Percentiles rank a stretch among this genome's conserved stretches.
These are phyloP conservation scores for Diplolepis rosae DNA, from an alignment of 2,888 invertebrate genomes.

Conservation along the genomic window DNA sequence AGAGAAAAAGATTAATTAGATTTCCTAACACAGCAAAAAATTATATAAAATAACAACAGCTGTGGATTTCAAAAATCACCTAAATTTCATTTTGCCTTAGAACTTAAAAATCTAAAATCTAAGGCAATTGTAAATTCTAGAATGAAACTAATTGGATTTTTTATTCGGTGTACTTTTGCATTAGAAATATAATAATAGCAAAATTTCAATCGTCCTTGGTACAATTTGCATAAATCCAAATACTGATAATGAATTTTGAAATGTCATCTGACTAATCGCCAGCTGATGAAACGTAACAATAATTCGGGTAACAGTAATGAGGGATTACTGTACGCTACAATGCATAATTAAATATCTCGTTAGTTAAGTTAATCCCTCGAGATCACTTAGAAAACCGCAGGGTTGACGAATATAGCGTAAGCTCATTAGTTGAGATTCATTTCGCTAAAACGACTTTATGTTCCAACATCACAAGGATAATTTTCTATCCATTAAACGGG, in stretches of 20 bases:
- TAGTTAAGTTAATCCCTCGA: slow-evolving; percentile 46
- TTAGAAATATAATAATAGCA: no score
- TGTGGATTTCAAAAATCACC: not conserved
- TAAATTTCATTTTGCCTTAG: no score
- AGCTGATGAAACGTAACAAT: not conserved
- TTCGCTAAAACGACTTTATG: not conserved
- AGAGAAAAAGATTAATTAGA: not conserved
- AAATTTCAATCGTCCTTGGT: no score
- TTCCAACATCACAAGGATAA: not conserved
- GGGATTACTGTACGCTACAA: slow-evolving; percentile 22
- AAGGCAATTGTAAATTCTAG: no score
- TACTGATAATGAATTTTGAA: not conserved
- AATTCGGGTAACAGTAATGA: not conserved
- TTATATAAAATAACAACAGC: not conserved
- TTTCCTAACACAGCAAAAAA: not conserved
- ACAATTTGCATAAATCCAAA: not conserved
- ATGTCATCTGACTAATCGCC: slow-evolving; percentile 4
- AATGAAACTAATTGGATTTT: no score
- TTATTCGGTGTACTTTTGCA: no score
- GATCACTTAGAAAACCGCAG: slow-evolving; percentile 33
- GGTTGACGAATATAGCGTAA: slow-evolving; percentile 31
- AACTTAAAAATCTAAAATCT: no score
- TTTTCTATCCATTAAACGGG: not conserved
- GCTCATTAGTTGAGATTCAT: slow-evolving; percentile 41
- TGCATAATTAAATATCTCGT: slow-evolving; percentile 46